Conservation (phyloP, 2,888 invertebrate species). For the Priapulus caudatus region DNA sequence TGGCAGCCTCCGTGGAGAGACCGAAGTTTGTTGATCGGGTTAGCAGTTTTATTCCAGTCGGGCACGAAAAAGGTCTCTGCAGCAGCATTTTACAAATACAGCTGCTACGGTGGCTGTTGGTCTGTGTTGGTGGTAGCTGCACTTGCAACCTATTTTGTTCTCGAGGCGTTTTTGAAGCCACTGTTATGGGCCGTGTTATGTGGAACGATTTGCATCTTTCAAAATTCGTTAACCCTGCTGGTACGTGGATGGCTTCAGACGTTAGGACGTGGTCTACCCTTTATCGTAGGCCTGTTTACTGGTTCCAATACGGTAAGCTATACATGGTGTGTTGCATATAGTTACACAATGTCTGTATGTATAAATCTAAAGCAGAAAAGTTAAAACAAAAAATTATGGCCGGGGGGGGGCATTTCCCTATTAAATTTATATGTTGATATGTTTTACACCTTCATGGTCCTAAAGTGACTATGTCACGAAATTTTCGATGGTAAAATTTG, state of each 20-base stretch:
- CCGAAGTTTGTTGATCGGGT: constrained; percentile 4
- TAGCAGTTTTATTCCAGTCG: constrained; percentile 47
- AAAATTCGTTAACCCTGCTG: constrained; percentile 60
- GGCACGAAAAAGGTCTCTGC: constrained; percentile 77
- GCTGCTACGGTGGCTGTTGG: too few species aligned
- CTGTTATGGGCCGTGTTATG: constrained; percentile 88
- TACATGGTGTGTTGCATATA: too few species aligned
- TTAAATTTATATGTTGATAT: too few species aligned
- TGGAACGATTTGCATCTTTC: constrained; percentile 92
- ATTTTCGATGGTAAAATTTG: too few species aligned
- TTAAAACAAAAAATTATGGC: too few species aligned
- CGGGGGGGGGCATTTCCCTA: too few species aligned
- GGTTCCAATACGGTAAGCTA: too few species aligned
- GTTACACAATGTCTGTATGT: too few species aligned
- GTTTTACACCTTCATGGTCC: too few species aligned
- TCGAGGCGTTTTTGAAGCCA: constrained; percentile 84
- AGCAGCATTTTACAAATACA: constrained; percentile 81
- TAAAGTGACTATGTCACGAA: too few species aligned
- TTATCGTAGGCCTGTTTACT: constrained; percentile 8
- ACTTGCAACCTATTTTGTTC: constrained; percentile 39
- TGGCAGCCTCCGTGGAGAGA: too few species aligned
- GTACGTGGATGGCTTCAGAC: constrained; percentile 58
- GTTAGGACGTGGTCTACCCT: constrained; percentile 26
- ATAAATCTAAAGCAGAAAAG: too few species aligned
- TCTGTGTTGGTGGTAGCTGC: constrained; percentile 46